Evolutionary conservation across 2,888 invertebrate genomes (phyloP).

Genomic region (Dexiosoma caninum): DNA sequence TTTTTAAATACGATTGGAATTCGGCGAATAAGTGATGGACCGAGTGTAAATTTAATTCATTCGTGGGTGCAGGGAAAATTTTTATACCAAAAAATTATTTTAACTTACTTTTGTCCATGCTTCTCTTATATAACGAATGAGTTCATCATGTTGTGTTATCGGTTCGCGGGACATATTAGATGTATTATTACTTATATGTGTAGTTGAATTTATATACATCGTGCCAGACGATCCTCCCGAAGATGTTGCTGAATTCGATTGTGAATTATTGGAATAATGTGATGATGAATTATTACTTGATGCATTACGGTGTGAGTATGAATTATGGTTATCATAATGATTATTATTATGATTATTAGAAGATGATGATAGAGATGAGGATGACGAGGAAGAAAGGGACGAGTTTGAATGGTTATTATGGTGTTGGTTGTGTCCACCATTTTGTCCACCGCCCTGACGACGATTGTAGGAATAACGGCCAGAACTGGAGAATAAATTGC

Average conservation of each 20-base stretch:
- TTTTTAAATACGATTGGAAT: no score
- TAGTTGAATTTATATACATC: conserved; percentile 67
- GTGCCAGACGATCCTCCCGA: conserved; percentile 64
- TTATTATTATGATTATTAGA: conserved; percentile 67
- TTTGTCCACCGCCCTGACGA: conserved; percentile 71
- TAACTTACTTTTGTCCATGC: conserved; percentile 84
- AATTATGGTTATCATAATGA: conserved; percentile 67
- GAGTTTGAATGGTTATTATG: conserved; percentile 69
- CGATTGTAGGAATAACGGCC: conserved; percentile 75
- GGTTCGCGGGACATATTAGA: conserved; percentile 70
- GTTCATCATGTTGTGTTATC: conserved; percentile 83
- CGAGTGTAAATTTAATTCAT: no score
- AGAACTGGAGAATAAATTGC: conserved; percentile 36
- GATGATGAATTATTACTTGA: conserved; percentile 65
- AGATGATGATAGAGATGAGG: conserved; percentile 66
- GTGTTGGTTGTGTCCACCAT: conserved; percentile 61
- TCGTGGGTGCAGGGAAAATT: no score
- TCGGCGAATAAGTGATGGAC: no score
- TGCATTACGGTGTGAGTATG: conserved; percentile 52
- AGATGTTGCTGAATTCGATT: conserved; percentile 60
- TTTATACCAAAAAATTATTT: neutral
- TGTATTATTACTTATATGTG: conserved; percentile 63
- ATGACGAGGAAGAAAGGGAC: conserved; percentile 65
- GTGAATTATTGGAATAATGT: conserved; percentile 61
- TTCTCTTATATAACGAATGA: conserved; percentile 88